These are phyloP conservation scores for Percopsis omiscomaycus DNA, from an alignment of 2,797 vertebrate species.

Conservation along the genomic window DNA sequence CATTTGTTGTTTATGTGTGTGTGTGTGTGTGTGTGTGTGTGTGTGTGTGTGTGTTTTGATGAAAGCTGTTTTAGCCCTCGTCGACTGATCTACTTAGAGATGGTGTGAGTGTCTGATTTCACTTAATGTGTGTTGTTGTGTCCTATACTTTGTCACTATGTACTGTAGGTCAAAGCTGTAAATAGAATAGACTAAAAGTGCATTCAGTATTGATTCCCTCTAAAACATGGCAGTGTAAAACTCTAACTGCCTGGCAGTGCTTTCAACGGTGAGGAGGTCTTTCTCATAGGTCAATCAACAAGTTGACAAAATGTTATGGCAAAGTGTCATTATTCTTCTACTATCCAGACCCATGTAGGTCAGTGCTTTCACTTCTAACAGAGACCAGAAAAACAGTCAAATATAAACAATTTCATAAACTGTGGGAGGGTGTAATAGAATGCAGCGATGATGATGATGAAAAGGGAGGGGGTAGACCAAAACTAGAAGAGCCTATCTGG, in stretches of 20 bases:
- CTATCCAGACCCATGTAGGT: too few relatives aligned
- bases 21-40: not conserved
- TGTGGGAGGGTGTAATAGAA: too few relatives aligned
- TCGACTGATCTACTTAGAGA: not conserved
- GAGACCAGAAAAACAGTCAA: too few relatives aligned
- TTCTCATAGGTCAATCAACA: too few relatives aligned
- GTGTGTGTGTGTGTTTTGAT: not conserved
- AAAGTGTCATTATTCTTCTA: conserved; percentile 32
- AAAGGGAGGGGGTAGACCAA: not conserved
- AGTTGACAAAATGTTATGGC: conserved; percentile 13
- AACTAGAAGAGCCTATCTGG: conserved; percentile 33
- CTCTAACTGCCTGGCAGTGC: too few relatives aligned
- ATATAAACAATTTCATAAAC: too few relatives aligned
- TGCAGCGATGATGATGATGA: conserved; percentile 22
- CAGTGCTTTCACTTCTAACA: too few relatives aligned
- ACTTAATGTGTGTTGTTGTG: conserved; percentile 18
- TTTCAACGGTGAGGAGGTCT: too few relatives aligned
- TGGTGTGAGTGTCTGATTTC: conserved; percentile 16
- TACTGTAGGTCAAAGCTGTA: conserved; percentile 42
- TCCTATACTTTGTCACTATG: conserved; percentile 6
- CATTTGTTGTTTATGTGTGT: not conserved
- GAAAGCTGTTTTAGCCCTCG: not conserved
- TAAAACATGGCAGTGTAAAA: not conserved
- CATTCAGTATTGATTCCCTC: conserved; percentile 22
- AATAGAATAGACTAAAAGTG: conserved; percentile 18